These are phyloP conservation scores for Brachynemurus nebulosus DNA, from an alignment of 2,888 invertebrate genomes.

Conservation along the genomic window DNA sequence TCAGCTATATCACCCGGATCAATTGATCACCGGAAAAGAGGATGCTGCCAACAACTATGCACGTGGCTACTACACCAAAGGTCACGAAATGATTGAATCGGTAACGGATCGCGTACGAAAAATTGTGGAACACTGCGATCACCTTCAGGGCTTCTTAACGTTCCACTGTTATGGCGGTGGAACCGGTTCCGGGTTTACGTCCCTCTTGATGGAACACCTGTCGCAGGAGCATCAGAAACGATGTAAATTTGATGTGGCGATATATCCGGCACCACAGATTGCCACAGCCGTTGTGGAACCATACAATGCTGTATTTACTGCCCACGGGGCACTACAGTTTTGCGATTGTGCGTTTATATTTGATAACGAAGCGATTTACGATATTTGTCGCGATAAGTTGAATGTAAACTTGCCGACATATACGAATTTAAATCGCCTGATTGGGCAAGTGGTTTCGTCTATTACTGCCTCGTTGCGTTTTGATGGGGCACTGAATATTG, in stretches of 20 bases:
- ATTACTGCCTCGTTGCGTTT: background rate
- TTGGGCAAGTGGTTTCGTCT: constrained; percentile 32
- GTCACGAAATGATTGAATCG: constrained; percentile 57
- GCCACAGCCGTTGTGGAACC: constrained; percentile 60
- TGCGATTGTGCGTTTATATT: constrained; percentile 58
- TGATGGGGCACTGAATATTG: constrained; percentile 33
- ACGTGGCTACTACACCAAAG: constrained; percentile 66
- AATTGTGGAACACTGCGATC: constrained; percentile 47
- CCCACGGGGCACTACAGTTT: constrained; percentile 52
- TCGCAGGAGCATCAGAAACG: constrained; percentile 48
- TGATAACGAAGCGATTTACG: constrained; percentile 64
- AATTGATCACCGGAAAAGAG: constrained; percentile 66
- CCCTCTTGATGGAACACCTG: constrained; percentile 49
- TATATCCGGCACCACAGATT: constrained; percentile 67
- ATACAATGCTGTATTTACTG: constrained; percentile 56
- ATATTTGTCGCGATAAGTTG: constrained; percentile 56
- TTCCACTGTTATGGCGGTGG: constrained; percentile 63
- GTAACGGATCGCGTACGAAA: constrained; percentile 55
- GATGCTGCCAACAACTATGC: constrained; percentile 81
- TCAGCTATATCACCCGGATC: constrained; percentile 59
- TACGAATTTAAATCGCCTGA: constrained; percentile 72
- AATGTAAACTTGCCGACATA: constrained; percentile 69
- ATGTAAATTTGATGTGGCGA: constrained; percentile 50
- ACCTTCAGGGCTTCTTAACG: constrained; percentile 48
- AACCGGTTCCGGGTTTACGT: constrained; percentile 62